Conservation (phyloP, 2,888 invertebrate genomes). For the Phaedon cochleariae region DNA sequence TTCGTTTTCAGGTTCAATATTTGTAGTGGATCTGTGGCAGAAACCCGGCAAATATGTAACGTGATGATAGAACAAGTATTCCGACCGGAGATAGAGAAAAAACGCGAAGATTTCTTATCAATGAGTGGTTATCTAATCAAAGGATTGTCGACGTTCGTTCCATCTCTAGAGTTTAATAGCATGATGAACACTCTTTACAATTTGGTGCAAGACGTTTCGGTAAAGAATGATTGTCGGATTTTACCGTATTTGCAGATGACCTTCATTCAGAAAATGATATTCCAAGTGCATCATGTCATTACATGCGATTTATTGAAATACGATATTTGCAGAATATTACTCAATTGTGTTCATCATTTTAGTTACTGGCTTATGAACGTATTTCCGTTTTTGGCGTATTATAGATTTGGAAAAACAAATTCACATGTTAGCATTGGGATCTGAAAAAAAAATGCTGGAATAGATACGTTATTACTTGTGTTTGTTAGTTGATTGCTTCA, state of each 20-base stretch:
- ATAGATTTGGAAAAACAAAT: constrained; percentile 40
- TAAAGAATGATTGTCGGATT: background rate
- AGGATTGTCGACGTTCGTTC: constrained; percentile 76
- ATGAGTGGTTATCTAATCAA: constrained; percentile 72
- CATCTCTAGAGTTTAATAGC: constrained; percentile 67
- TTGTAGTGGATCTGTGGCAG: constrained; percentile 70
- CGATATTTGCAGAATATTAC: constrained; percentile 66
- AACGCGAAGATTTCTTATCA: constrained; percentile 70
- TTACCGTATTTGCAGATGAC: constrained; percentile 32
- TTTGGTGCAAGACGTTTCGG: constrained; percentile 29
- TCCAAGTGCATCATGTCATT: background rate
- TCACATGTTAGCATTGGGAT: constrained; percentile 1
- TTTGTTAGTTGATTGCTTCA: no score
- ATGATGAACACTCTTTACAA: constrained; percentile 63
- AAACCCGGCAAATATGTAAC: constrained; percentile 71
- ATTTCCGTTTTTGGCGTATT: constrained; percentile 75
- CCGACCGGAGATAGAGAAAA: constrained; percentile 69
- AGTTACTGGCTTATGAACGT: constrained; percentile 71
- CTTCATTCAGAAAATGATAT: background rate
- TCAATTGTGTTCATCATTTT: constrained; percentile 69
- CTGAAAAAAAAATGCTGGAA: background rate
- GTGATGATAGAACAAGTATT: constrained; percentile 69
- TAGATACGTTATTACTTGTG: no score
- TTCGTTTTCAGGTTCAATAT: constrained; percentile 71
- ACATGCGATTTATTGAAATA: constrained; percentile 45